Conservation (phyloP, 2,113 vertebrate genomes). For the Myrmophylax atrothorax region DNA sequence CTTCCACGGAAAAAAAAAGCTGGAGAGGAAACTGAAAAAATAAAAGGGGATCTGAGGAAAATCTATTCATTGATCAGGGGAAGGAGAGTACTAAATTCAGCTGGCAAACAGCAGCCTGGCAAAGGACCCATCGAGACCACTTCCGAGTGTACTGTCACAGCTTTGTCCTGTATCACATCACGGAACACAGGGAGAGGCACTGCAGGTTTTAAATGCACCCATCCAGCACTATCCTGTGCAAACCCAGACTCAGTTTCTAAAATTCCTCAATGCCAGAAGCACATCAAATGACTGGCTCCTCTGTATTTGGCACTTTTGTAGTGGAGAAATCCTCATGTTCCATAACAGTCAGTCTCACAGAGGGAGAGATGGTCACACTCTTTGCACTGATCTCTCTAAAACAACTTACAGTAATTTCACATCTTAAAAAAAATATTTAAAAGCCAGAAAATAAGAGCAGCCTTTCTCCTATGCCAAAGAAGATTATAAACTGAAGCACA, state of each 20-base stretch:
- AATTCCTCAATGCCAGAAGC: neutral
- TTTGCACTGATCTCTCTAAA: neutral
- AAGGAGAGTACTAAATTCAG: neutral
- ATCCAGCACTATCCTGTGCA: neutral
- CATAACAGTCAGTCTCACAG: rapidly evolving
- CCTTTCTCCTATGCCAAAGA: neutral
- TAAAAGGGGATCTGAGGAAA: neutral
- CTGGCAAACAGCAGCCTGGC: neutral
- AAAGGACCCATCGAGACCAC: neutral
- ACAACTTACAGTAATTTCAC: neutral
- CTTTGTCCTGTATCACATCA: neutral
- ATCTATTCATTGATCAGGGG: neutral
- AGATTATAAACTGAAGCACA: neutral
- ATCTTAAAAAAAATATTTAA: neutral
- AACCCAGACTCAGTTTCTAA: neutral
- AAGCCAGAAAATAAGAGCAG: neutral
- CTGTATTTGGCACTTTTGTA: neutral
- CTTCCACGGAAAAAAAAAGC: neutral
- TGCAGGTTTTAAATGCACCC: neutral
- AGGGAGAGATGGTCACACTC: neutral
- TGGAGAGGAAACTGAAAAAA: neutral
- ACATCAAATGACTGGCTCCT: neutral
- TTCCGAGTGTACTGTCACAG: neutral
- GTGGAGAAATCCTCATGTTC: neutral
- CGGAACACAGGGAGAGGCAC: neutral